Percentiles rank a stretch among this genome's conserved stretches.
Conservation (phyloP, 2,888 invertebrate species). For the Drosophila birchii region DNA sequence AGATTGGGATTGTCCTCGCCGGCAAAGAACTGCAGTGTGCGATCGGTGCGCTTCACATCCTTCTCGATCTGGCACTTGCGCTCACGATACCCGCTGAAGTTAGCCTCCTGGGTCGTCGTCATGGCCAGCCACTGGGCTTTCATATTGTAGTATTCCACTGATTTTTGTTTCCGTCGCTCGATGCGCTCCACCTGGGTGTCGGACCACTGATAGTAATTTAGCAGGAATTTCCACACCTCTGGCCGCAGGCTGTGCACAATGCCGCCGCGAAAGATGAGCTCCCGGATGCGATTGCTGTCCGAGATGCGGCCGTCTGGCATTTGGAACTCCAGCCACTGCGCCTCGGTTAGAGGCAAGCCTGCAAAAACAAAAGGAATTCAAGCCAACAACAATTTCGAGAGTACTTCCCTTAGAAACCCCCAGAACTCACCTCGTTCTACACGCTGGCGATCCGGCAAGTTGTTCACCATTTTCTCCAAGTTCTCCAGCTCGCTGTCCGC, state of each 20-base stretch:
- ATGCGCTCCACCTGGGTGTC: constrained; percentile 90
- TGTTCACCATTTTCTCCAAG: constrained; percentile 76
- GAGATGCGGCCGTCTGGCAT: constrained; percentile 92
- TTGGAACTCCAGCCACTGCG: constrained; percentile 93
- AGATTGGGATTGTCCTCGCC: constrained; percentile 97
- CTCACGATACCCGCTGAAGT: constrained; percentile 95
- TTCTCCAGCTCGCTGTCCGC: constrained; percentile 88
- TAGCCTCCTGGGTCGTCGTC: constrained; percentile 92
- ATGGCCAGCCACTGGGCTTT: constrained; percentile 98
- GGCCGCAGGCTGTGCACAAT: constrained; percentile 90
- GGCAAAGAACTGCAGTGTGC: constrained; percentile 95
- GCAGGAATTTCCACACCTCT: constrained; percentile 97
- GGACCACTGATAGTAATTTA: constrained; percentile 95
- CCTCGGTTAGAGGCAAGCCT: constrained; percentile 89
- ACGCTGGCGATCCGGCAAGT: constrained; percentile 80
- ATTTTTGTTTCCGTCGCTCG: constrained; percentile 89
- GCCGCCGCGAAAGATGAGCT: constrained; percentile 96
- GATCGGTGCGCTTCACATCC: constrained; percentile 98
- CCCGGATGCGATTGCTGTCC: constrained; percentile 91
- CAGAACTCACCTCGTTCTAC: constrained; percentile 72
- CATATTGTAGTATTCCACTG: constrained; percentile 96
- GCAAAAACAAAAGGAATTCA: not conserved
- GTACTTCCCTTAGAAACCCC: not conserved
- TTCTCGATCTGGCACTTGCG: constrained; percentile 98
- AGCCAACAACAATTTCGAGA: not conserved